phyloP scores from a whole-genome alignment of 92 coral and sea anemone species.

The Paramuricea clavata region DNA sequence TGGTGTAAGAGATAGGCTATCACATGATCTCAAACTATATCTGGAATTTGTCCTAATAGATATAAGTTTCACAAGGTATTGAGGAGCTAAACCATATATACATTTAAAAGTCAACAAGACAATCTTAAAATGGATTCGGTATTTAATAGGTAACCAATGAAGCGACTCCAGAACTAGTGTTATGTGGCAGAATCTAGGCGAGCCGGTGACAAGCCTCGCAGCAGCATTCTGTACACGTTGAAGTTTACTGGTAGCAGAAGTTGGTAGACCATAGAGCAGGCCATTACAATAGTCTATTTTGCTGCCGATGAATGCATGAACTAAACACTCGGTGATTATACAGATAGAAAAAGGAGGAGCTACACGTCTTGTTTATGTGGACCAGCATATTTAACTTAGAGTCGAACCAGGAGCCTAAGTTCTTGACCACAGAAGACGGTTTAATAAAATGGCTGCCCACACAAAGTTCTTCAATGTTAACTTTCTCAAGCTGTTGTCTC shows the following conservation, averaged over 20 bases:
- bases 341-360: slow-evolving; percentile 42
- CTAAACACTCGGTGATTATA: slow-evolving; percentile 35
- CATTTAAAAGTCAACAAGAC: background rate
- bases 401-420: slow-evolving; percentile 57
- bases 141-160: slow-evolving; percentile 21
- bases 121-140: slow-evolving; percentile 27
- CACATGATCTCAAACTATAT: no score
- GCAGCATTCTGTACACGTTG: slow-evolving; percentile 34
- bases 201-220: slow-evolving; percentile 11
- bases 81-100: no score
- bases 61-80: no score
- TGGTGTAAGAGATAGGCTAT: no score
- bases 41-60: no score
- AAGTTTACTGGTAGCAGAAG: slow-evolving; percentile 9
- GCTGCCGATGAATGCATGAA: slow-evolving; percentile 29
- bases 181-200: background rate
- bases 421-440: slow-evolving; percentile 18
- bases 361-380: slow-evolving; percentile 60
- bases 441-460: slow-evolving; percentile 38
- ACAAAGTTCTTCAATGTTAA: slow-evolving; percentile 10
- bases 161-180: slow-evolving; percentile 22
- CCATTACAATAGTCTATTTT: slow-evolving; percentile 41
- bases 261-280: slow-evolving; percentile 30
- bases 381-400: slow-evolving; percentile 36
- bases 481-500: slow-evolving; percentile 42